A percentile compares a stretch with the other conserved stretches of the same genome.
Conservation (phyloP, 35 echinoderm and acorn worm species). For the Ophioderma brevispina region DNA sequence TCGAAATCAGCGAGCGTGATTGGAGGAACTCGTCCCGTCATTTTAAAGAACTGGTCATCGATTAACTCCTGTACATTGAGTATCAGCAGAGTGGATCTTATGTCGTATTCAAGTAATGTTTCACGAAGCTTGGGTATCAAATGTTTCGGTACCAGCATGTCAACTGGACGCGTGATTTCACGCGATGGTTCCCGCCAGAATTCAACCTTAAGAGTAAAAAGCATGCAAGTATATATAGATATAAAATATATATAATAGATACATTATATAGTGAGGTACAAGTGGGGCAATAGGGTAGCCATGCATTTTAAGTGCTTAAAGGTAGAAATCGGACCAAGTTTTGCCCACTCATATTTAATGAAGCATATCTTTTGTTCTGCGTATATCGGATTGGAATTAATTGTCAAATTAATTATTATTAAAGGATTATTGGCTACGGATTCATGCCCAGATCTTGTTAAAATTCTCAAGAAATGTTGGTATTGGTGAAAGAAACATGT, state of each 20-base stretch:
- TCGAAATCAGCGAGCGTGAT: neutral
- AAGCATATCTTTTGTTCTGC: no score
- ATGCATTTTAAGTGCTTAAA: no score
- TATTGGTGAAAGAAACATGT: no score
- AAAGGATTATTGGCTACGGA: neutral
- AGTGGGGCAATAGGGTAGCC: neutral
- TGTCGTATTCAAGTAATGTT: neutral
- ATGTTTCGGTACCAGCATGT: neutral
- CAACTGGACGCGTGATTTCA: neutral
- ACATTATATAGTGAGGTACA: neutral
- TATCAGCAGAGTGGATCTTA: neutral
- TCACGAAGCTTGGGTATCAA: neutral
- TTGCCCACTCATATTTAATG: no score
- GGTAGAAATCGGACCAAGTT: no score
- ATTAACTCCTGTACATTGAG: neutral
- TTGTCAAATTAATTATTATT: neutral
- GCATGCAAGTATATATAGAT: neutral
- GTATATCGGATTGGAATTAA: neutral
- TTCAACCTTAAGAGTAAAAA: no score
- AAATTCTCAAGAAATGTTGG: no score
- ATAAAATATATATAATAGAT: neutral
- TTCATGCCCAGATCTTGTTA: no score
- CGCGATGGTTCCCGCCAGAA: neutral
- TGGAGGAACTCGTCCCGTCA: neutral
- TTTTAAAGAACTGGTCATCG: neutral